Percentiles rank a stretch among this genome's conserved stretches.
phyloP scores from a whole-genome alignment of 1,140 invertebrate species.

The Apis dorsata region DNA sequence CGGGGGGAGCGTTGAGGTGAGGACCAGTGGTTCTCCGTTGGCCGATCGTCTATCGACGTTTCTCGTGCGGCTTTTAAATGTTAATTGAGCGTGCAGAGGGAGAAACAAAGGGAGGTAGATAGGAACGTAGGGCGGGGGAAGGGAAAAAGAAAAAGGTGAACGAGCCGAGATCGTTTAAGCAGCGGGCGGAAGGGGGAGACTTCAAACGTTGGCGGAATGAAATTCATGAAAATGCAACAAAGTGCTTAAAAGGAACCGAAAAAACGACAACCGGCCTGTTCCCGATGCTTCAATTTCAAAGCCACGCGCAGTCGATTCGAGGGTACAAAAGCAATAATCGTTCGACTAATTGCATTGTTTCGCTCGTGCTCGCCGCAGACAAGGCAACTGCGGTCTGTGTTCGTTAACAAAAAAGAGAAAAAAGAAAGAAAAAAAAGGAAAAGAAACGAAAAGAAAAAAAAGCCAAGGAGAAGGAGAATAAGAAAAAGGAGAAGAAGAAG shows the following conservation, averaged over 20 bases:
- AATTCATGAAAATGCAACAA: slow-evolving; percentile 52
- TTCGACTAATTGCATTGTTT: slow-evolving; percentile 59
- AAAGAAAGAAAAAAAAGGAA: neutral
- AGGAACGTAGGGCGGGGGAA: neutral
- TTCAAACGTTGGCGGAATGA: slow-evolving; percentile 26
- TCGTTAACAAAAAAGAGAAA: neutral
- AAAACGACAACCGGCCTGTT: slow-evolving; percentile 42
- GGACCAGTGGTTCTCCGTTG: slow-evolving; percentile 5
- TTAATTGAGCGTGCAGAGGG: neutral
- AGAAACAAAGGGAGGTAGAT: too few relatives aligned
- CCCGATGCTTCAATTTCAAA: slow-evolving; percentile 37
- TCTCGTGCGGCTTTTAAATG: neutral
- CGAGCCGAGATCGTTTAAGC: slow-evolving; percentile 1
- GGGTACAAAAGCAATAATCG: slow-evolving; percentile 59
- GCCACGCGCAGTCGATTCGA: slow-evolving; percentile 41
- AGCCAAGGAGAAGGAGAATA: neutral
- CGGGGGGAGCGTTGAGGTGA: neutral
- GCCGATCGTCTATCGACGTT: neutral
- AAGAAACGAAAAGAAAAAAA: neutral
- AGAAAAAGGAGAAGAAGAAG: neutral
- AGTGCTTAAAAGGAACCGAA: slow-evolving; percentile 20
- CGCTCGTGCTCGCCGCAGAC: slow-evolving; percentile 7
- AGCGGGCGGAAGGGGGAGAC: neutral
- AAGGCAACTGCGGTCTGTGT: neutral
- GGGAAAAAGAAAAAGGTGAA: neutral